phyloP scores from a whole-genome alignment of 2,888 invertebrate species.

The Ochropleura plecta region DNA sequence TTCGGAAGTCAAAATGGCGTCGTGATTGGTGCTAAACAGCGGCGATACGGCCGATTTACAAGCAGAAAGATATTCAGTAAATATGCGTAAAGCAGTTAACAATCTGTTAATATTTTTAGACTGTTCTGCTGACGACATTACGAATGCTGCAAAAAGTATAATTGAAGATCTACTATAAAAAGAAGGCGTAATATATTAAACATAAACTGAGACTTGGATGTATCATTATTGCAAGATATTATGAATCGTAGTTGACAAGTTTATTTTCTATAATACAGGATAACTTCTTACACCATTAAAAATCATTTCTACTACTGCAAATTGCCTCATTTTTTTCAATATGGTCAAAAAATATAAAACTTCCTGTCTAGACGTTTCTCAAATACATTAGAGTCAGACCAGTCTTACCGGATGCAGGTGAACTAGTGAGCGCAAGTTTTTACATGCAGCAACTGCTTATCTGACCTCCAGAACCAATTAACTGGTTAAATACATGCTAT shows the following conservation, averaged over 20 bases:
- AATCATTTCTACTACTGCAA: no score
- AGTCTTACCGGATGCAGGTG: neutral
- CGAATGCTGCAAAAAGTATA: constrained; percentile 29
- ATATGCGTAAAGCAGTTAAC: constrained; percentile 59
- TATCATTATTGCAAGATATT: constrained; percentile 17
- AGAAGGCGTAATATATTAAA: constrained; percentile 2
- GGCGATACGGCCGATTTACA: constrained; percentile 63
- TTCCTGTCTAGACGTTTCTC: neutral
- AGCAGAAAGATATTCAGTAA: constrained; percentile 50
- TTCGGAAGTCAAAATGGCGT: constrained; percentile 76
- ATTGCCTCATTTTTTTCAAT: no score
- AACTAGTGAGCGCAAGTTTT: neutral
- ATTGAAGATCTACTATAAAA: constrained; percentile 29
- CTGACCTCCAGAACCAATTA: neutral
- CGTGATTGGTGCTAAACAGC: constrained; percentile 71
- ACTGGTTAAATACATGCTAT: neutral
- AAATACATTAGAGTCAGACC: neutral
- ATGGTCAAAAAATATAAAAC: no score
- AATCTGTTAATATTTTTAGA: constrained; percentile 63
- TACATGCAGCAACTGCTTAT: neutral
- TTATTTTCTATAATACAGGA: constrained; percentile 26
- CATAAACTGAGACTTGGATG: neutral
- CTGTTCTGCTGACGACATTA: constrained; percentile 36
- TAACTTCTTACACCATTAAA: neutral
- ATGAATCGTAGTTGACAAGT: constrained; percentile 19